phyloP scores from a whole-genome alignment of 2,888 invertebrate species.

The Chaitophorus viminalis region DNA sequence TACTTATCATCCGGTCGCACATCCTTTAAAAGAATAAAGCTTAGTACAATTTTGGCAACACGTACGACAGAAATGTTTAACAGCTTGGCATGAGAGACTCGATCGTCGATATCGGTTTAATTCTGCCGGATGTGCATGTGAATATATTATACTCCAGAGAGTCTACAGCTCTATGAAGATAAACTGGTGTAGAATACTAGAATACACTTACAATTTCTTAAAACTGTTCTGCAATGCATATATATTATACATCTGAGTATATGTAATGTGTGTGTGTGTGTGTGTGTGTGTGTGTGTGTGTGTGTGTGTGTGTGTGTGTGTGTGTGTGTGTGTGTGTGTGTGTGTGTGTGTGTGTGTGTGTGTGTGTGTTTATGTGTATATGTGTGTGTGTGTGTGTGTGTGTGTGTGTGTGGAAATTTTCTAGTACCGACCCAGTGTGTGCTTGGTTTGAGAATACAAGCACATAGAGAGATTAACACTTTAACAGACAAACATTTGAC shows the following conservation, averaged over 20 bases:
- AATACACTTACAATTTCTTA: neutral
- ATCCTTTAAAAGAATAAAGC: neutral
- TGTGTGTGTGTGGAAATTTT: neutral
- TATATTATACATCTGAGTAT: no score
- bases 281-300: no score
- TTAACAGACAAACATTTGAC: conserved; percentile 10
- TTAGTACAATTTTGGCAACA: conserved; percentile 27
- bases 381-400: no score
- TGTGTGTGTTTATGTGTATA: no score
- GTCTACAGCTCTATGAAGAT: neutral
- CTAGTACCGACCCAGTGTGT: neutral
- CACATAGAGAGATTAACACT: no score
- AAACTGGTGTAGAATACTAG: neutral
- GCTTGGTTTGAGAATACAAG: neutral
- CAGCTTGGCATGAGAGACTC: conserved; percentile 18
- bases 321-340: no score
- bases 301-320: no score
- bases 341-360: no score
- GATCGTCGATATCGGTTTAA: conserved; percentile 18
- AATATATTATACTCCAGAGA: neutral
- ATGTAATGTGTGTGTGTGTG: no score
- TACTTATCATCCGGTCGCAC: conserved; percentile 1
- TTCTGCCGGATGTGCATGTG: conserved; percentile 13
- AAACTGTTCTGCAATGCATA: neutral
- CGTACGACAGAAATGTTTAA: conserved; percentile 12